Evolutionary conservation across 2,888 invertebrate genomes (phyloP), one percentile per base, ranked within the genome.

Genomic region (Syritta pipiens): DNA sequence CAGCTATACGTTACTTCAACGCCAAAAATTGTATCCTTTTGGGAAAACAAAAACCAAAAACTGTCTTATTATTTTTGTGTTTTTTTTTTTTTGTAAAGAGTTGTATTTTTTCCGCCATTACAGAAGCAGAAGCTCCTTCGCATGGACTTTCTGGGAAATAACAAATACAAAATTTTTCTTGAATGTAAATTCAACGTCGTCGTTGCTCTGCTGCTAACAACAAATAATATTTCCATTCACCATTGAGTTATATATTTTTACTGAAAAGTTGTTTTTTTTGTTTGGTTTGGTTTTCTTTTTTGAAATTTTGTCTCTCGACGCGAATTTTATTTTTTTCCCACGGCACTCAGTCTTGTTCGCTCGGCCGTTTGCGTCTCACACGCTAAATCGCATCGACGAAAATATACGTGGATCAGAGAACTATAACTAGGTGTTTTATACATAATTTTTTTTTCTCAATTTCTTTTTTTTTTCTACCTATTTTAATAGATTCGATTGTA

Each of bases 261-360:
- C n/a, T 14, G 37, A 37, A 7, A 7, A 37, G 14, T 37, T 37
- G 9, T 12, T 22, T 22, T 37, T 12, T 12, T 12, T 37, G 0
- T 14, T 37, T 1, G 3, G 12, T 37, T 42, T 59, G 14, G 4
- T 22, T 51, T 24, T 57, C 37, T 46, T 19, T 20, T 69, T 68
- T 44, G n/a, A 10, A 44, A 68, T 62, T 30, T 69, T n/a, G n/a
- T n/a, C 55, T 76, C 51, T 76, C 57, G 26, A 44, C 14, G 40
- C 17, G 20, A 68, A 62, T 68, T 65, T 63, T 59, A 59, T 46
- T 72, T 72, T n/a, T 71, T 69, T 76, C 51, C 59, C 63, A 67
- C 77, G 72, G 65, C 60, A 60, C 77, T 77, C 72, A 77, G 77
- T 77, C 77, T 77, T 72, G 53, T 67, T 55, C 72, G 65, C 42